A percentile compares a stretch with the other conserved stretches of the same genome.
Evolutionary conservation across 92 coral and sea anemone species (phyloP).

Genomic region (Actinostola sp.): DNA sequence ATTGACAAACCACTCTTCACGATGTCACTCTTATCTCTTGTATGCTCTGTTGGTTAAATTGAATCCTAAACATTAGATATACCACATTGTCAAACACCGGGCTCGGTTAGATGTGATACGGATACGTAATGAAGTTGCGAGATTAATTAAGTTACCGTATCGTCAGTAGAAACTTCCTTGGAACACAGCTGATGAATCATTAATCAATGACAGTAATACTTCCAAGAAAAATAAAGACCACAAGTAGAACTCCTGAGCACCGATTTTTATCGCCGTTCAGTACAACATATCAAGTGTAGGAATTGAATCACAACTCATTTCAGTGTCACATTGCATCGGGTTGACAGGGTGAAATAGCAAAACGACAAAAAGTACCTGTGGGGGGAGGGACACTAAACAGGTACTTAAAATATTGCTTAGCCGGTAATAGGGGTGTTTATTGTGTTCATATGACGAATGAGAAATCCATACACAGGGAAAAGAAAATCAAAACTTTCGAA

Average conservation of each 20-base stretch:
- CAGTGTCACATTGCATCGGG: too few relatives aligned
- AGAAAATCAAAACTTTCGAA: too few relatives aligned
- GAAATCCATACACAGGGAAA: too few relatives aligned
- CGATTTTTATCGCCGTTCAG: too few relatives aligned
- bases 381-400: neutral
- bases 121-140: neutral
- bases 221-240: neutral
- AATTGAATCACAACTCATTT: too few relatives aligned
- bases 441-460: too few relatives aligned
- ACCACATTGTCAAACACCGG: conserved; percentile 7
- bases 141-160: conserved; percentile 22
- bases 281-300: too few relatives aligned
- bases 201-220: conserved; percentile 4
- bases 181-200: conserved; percentile 21
- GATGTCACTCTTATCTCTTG: conserved; percentile 2
- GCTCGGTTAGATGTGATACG: neutral
- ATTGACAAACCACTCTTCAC: neutral
- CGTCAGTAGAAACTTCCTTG: neutral
- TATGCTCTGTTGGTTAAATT: conserved; percentile 34
- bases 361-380: conserved; percentile 1
- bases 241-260: neutral
- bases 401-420: too few relatives aligned
- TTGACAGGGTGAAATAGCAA: neutral
- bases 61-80: conserved; percentile 28
- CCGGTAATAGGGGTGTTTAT: too few relatives aligned